Evolutionary conservation across 2,888 invertebrate species (phyloP).

Genomic region (Folsomia candida): DNA sequence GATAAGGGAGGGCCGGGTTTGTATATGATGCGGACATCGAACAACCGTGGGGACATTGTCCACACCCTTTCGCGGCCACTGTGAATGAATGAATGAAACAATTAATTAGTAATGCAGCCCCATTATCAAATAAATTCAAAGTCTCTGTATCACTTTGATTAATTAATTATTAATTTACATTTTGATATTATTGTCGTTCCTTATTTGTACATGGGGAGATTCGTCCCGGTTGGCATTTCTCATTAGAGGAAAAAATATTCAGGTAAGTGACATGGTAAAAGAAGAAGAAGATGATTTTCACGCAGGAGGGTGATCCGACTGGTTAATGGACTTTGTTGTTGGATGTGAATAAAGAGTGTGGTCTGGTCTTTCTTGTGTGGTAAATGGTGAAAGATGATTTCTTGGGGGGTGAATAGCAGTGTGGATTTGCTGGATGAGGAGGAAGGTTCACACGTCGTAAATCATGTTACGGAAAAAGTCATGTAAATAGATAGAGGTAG

Average conservation of each 20-base stretch:
- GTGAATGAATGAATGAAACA: not conserved
- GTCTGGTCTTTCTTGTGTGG: too few relatives aligned
- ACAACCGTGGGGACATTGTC: not conserved
- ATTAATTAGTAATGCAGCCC: not conserved
- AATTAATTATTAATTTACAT: not conserved
- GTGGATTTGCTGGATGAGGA: not conserved
- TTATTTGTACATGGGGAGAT: too few relatives aligned
- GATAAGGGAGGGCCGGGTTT: too few relatives aligned
- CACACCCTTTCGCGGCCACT: not conserved
- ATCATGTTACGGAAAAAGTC: not conserved
- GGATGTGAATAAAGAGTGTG: too few relatives aligned
- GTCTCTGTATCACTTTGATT: not conserved
- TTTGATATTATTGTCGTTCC: not conserved
- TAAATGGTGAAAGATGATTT: too few relatives aligned
- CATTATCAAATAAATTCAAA: too few relatives aligned
- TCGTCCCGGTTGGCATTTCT: not conserved
- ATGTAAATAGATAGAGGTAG: not conserved
- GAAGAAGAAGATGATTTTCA: too few relatives aligned
- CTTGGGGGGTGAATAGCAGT: too few relatives aligned
- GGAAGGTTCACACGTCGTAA: not conserved
- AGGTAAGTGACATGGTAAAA: not conserved
- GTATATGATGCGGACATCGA: too few relatives aligned
- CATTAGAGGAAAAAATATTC: not conserved
- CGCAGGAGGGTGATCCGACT: not conserved
- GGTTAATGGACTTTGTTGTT: not conserved